These are phyloP conservation scores for Enteromius radiatus DNA, from an alignment of 2,797 vertebrate species.

Conservation along the genomic window DNA sequence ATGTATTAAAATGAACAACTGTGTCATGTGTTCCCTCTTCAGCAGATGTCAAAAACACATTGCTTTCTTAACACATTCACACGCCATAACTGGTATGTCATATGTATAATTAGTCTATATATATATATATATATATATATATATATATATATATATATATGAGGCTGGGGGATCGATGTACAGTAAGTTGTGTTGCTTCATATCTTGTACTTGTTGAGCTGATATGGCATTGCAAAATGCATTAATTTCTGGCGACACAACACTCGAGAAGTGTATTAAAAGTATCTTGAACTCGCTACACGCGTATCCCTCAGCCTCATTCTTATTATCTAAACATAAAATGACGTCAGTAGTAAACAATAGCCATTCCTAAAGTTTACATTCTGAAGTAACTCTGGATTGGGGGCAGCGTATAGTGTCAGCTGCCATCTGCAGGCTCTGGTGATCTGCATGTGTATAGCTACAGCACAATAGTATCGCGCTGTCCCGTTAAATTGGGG, in stretches of 20 bases:
- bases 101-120: neutral
- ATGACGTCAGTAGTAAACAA: neutral
- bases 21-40: conserved; percentile 53
- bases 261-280: neutral
- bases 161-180: neutral
- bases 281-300: neutral
- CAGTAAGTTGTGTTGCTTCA: neutral
- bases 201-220: neutral
- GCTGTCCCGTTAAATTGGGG: conserved; percentile 70
- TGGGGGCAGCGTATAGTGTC: conserved; percentile 59
- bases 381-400: conserved; percentile 62
- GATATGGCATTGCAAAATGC: neutral
- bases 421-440: conserved; percentile 65
- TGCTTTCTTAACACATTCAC: conserved; percentile 3
- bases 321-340: neutral
- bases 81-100: neutral
- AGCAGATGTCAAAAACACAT: neutral
- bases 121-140: no score
- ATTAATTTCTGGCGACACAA: neutral
- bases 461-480: conserved; percentile 71
- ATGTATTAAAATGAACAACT: neutral
- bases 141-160: no score
- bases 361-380: neutral
- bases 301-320: neutral
- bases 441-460: conserved; percentile 80